Conservation (phyloP, 2,888 invertebrate species). For the Drosophila ezoana region DNA sequence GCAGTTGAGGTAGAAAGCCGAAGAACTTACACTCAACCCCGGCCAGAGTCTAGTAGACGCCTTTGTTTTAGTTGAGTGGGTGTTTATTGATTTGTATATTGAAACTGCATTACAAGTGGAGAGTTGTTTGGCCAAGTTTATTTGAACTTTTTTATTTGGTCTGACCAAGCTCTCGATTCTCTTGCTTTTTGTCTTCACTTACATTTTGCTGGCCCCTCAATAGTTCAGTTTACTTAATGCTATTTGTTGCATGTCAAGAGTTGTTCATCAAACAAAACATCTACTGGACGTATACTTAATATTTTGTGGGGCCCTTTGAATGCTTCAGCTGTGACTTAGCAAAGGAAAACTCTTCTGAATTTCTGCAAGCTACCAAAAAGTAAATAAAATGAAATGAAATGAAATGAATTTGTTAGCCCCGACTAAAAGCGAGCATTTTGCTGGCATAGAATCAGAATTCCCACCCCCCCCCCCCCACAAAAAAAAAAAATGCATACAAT, state of each 20-base stretch:
- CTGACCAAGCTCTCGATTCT: conserved; percentile 34
- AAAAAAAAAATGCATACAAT: conserved; percentile 37
- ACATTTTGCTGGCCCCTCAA: conserved; percentile 19
- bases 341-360: conserved; percentile 8
- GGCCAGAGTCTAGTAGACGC: not conserved
- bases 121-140: conserved; percentile 67
- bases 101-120: conserved; percentile 78
- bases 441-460: not conserved
- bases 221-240: conserved; percentile 52
- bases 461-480: too few relatives aligned
- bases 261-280: conserved; percentile 14
- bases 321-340: not conserved
- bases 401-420: conserved; percentile 7
- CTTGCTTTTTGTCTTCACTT: conserved; percentile 36
- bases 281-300: conserved; percentile 2
- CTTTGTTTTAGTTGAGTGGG: conserved; percentile 35
- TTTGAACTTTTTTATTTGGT: conserved; percentile 66
- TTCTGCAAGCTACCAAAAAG: conserved; percentile 13
- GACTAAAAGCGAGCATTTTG: conserved; percentile 1
- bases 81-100: conserved; percentile 78
- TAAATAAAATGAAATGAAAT: conserved; percentile 3
- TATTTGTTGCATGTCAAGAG: conserved; percentile 58
- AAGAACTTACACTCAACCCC: not conserved
- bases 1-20: conserved; percentile 10
- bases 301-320: conserved; percentile 6